Percentiles rank a stretch among this genome's conserved stretches.
Evolutionary conservation across 2,888 invertebrate genomes (phyloP).

Genomic region (Zeuzera pyrina): DNA sequence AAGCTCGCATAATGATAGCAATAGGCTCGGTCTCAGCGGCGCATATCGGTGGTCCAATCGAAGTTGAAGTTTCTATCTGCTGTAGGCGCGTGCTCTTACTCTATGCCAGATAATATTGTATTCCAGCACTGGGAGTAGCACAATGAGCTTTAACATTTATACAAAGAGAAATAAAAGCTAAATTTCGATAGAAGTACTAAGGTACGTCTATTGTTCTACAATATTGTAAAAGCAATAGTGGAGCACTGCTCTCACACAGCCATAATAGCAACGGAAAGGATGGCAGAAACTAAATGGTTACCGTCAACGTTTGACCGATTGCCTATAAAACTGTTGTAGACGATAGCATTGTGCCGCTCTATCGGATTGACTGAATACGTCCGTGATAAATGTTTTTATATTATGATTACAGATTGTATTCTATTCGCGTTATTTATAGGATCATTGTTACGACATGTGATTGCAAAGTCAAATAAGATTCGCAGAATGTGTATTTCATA

Average conservation of each 20-base stretch:
- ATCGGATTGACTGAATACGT: too few species aligned
- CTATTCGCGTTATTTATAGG: too few species aligned
- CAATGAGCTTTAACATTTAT: slow-evolving; percentile 27
- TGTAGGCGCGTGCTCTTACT: slow-evolving; percentile 22
- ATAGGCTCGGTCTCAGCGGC: slow-evolving; percentile 18
- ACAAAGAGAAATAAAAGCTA: slow-evolving; percentile 27
- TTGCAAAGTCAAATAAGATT: too few species aligned
- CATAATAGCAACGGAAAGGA: slow-evolving; percentile 51
- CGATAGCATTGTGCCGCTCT: background rate
- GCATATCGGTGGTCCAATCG: slow-evolving; percentile 28
- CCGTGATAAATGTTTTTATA: too few species aligned
- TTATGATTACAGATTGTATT: too few species aligned
- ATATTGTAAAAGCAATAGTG: slow-evolving; percentile 7
- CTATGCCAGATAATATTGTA: slow-evolving; percentile 29
- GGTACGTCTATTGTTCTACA: slow-evolving; percentile 35
- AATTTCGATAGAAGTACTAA: slow-evolving; percentile 23
- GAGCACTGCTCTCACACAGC: slow-evolving; percentile 10
- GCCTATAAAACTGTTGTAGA: slow-evolving; percentile 34
- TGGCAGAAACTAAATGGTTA: slow-evolving; percentile 53
- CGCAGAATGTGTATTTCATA: too few species aligned
- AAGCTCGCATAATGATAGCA: slow-evolving; percentile 32
- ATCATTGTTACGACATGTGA: too few species aligned
- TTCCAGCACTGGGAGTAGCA: slow-evolving; percentile 21
- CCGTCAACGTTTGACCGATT: slow-evolving; percentile 48
- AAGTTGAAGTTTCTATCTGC: slow-evolving; percentile 27